phyloP scores from a whole-genome alignment of 1,140 invertebrate species.

The Ectropis grisescens region DNA sequence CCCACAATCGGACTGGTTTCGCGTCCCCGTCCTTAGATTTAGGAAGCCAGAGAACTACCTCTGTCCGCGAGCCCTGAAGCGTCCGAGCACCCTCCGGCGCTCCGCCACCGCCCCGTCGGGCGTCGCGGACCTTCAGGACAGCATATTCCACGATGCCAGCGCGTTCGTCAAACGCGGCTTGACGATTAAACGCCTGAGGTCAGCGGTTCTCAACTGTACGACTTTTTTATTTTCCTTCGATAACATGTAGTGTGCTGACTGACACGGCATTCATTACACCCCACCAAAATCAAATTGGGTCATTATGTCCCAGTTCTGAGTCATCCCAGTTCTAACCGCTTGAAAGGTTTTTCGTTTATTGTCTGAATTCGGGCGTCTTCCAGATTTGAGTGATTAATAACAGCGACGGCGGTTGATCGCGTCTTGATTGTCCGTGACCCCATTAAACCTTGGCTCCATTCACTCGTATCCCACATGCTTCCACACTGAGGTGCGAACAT shows the following conservation, averaged over 20 bases:
- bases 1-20: conserved; percentile 30
- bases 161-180: conserved; percentile 63
- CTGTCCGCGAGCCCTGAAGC: conserved; percentile 39
- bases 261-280: too few species aligned
- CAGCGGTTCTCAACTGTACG: conserved; percentile 55
- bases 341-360: too few species aligned
- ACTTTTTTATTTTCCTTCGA: conserved; percentile 46
- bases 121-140: conserved; percentile 45
- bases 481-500: too few species aligned
- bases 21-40: conserved; percentile 63
- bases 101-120: conserved; percentile 57
- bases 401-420: too few species aligned
- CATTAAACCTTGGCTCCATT: not conserved
- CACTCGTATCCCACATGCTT: not conserved
- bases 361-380: too few species aligned
- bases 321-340: too few species aligned
- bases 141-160: conserved; percentile 59
- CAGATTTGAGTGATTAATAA: too few species aligned
- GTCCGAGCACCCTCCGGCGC: conserved; percentile 39
- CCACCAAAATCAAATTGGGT: too few species aligned
- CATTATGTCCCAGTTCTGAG: too few species aligned
- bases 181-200: conserved; percentile 69
- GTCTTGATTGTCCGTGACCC: conserved; percentile 17
- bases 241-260: conserved; percentile 60
- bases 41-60: conserved; percentile 68